A percentile compares a stretch with the other conserved stretches of the same genome.
Conservation (phyloP, 2,113 vertebrate genomes). For the Dolichotis patagonum region DNA sequence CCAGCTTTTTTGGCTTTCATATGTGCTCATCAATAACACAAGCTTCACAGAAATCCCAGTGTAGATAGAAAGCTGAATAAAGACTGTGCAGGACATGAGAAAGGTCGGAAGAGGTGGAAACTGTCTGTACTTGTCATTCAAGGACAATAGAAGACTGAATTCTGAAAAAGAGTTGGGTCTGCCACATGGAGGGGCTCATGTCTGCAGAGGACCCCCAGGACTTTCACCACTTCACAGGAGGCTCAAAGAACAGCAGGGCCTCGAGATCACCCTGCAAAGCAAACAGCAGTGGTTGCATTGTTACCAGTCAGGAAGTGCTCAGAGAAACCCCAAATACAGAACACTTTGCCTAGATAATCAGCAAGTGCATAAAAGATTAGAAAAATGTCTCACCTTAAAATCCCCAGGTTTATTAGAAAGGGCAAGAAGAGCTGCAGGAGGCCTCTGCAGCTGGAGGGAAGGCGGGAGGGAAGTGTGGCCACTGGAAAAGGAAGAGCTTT, state of each 20-base stretch:
- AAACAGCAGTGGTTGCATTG: not conserved
- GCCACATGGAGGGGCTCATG: not conserved
- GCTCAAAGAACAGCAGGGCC: not conserved
- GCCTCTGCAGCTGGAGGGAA: constrained; percentile 27
- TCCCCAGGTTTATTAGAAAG: not conserved
- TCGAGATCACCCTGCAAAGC: not conserved
- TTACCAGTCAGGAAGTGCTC: constrained; percentile 5
- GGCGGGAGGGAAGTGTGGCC: not conserved
- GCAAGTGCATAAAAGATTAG: constrained; percentile 46
- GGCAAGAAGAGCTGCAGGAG: not conserved
- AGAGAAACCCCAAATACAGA: not conserved
- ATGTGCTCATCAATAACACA: not conserved
- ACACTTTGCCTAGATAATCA: constrained; percentile 13
- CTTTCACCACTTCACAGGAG: not conserved
- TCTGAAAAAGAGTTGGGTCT: not conserved
- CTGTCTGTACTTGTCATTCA: not conserved
- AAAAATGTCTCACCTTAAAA: constrained; percentile 50
- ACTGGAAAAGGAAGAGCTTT: not conserved
- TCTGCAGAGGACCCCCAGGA: no score
- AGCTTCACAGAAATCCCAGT: not conserved
- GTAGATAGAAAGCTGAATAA: not conserved
- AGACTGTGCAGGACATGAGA: not conserved
- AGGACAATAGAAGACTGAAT: not conserved
- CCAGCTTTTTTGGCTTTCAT: not conserved
- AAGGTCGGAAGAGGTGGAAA: not conserved